A percentile compares a stretch with the other conserved stretches of the same genome.
Conservation (phyloP, 2,888 invertebrate genomes). For the Micropterix aruncella region DNA sequence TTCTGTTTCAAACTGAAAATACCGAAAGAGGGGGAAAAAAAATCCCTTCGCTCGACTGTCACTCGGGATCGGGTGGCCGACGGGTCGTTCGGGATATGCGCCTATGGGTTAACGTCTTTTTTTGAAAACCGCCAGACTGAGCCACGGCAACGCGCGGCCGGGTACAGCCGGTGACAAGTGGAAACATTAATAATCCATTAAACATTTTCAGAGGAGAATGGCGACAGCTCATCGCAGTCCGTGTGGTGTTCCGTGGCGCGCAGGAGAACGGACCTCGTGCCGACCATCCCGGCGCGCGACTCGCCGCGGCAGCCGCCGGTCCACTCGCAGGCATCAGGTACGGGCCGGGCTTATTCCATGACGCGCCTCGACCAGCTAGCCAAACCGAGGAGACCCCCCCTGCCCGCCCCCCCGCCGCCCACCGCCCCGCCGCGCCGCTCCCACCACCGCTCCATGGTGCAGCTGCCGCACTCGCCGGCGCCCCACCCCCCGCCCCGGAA, state of each 20-base stretch:
- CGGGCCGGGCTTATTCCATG: conserved; percentile 85
- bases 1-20: no score
- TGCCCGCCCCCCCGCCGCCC: conserved; percentile 24
- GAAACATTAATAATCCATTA: no score
- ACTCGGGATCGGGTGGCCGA: no score
- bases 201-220: background rate
- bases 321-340: conserved; percentile 6
- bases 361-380: conserved; percentile 79
- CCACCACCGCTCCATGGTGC: conserved; percentile 13
- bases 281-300: conserved; percentile 60
- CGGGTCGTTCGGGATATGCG: no score
- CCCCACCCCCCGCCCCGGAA: conserved; percentile 15
- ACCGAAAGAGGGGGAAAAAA: no score
- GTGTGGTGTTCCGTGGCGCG: conserved; percentile 70
- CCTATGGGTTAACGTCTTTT: no score
- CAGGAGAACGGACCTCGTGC: conserved; percentile 81
- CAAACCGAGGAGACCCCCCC: conserved; percentile 44
- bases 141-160: no score
- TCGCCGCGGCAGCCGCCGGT: conserved; percentile 24
- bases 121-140: no score
- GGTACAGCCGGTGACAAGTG: no score
- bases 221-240: conserved; percentile 29
- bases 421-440: conserved; percentile 6
- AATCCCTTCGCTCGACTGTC: no score
- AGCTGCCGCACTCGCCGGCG: conserved; percentile 10